Conservation (phyloP, 1,140 invertebrate species). For the Aphelinus atriplicis region DNA sequence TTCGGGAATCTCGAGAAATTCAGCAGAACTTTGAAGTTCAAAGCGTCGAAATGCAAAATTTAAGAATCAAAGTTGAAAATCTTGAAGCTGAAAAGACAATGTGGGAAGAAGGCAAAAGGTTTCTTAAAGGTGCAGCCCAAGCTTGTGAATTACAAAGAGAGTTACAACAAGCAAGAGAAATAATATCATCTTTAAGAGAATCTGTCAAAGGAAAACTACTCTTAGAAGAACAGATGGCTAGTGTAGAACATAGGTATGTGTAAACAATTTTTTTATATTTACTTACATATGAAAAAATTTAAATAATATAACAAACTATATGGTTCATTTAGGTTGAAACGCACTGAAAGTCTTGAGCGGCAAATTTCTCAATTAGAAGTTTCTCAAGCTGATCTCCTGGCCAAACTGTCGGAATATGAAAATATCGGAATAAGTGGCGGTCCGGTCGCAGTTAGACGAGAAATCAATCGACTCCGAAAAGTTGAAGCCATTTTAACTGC, state of each 20-base stretch:
- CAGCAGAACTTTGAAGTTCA: constrained; percentile 57
- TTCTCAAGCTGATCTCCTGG: constrained; percentile 49
- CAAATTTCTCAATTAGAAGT: constrained; percentile 53
- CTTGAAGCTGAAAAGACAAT: constrained; percentile 54
- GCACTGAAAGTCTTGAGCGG: constrained; percentile 58
- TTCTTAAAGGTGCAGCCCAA: constrained; percentile 50
- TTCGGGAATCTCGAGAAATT: constrained; percentile 44
- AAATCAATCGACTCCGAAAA: constrained; percentile 61
- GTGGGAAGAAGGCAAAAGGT: constrained; percentile 57
- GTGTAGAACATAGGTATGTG: constrained; percentile 52
- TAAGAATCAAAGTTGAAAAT: constrained; percentile 53
- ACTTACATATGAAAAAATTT: neutral
- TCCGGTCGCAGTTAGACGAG: constrained; percentile 53
- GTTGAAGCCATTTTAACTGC: constrained; percentile 54
- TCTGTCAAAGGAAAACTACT: constrained; percentile 61
- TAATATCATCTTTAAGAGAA: constrained; percentile 52
- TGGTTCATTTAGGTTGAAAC: constrained; percentile 47
- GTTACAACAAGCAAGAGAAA: constrained; percentile 51
- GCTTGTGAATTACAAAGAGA: constrained; percentile 59
- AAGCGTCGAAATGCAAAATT: constrained; percentile 54
- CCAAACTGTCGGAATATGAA: constrained; percentile 58
- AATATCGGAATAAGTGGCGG: constrained; percentile 56
- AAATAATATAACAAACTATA: neutral
- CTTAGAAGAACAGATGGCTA: constrained; percentile 61
- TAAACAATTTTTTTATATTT: neutral